Evolutionary conservation across 1,140 invertebrate species (phyloP).

Genomic region (Hypsibius dujardini): DNA sequence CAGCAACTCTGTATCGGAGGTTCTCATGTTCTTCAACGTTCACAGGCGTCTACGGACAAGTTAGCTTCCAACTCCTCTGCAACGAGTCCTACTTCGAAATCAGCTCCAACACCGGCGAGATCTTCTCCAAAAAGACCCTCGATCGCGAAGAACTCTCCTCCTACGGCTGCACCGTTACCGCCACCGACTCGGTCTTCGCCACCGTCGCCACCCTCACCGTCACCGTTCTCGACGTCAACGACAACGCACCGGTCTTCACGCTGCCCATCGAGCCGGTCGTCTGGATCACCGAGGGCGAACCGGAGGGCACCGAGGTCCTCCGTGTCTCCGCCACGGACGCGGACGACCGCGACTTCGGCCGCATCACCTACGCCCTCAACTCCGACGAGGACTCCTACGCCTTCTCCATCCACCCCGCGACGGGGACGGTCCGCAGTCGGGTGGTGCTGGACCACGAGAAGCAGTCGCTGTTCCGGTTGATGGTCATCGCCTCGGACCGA

Average conservation of each 20-base stretch:
- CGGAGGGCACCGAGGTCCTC: constrained; percentile 62
- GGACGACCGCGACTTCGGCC: constrained; percentile 68
- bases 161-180: constrained; percentile 65
- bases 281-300: constrained; percentile 67
- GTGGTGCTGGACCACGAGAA: constrained; percentile 74
- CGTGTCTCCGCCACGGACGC: constrained; percentile 62
- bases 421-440: constrained; percentile 68
- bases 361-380: constrained; percentile 65
- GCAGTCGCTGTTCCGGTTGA: constrained; percentile 60
- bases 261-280: constrained; percentile 69
- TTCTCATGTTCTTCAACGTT: no score
- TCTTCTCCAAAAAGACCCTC: constrained; percentile 55
- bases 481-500: constrained; percentile 64
- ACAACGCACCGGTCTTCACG: constrained; percentile 69
- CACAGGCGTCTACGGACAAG: constrained; percentile 15
- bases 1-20: no score
- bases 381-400: constrained; percentile 61
- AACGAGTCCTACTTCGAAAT: constrained; percentile 26
- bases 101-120: constrained; percentile 46
- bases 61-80: no score
- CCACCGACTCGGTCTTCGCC: constrained; percentile 55
- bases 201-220: constrained; percentile 56
- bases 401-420: constrained; percentile 64
- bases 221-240: constrained; percentile 65
- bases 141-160: constrained; percentile 59